phyloP scores from a whole-genome alignment of 2,797 vertebrate species.

The Manis javanica region DNA sequence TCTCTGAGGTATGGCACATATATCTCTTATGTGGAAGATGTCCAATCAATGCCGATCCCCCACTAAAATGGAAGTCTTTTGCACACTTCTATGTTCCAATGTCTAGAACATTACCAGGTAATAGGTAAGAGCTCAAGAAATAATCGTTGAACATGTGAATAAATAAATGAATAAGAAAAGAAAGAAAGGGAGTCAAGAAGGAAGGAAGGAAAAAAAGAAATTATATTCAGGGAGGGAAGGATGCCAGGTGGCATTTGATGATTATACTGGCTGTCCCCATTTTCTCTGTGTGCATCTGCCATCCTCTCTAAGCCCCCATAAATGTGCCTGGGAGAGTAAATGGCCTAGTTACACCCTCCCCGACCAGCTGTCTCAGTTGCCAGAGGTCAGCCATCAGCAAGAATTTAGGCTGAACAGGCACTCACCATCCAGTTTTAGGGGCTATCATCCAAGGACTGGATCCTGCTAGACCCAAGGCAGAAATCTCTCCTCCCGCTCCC shows the following conservation, averaged over 20 bases:
- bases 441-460: background rate
- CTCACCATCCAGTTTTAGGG: background rate
- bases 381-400: background rate
- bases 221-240: background rate
- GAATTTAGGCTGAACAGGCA: background rate
- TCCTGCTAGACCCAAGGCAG: background rate
- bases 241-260: background rate
- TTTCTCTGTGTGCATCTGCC: background rate
- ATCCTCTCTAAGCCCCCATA: background rate
- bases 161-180: background rate
- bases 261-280: background rate
- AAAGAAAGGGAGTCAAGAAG: background rate
- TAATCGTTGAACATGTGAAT: background rate
- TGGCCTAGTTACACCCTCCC: background rate
- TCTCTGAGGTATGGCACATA: background rate
- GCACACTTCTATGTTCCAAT: background rate
- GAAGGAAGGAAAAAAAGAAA: background rate
- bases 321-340: background rate
- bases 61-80: background rate
- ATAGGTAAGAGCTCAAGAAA: background rate
- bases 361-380: background rate
- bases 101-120: background rate
- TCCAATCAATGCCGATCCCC: background rate
- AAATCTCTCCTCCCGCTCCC: background rate
- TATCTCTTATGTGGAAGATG: background rate